Conservation (phyloP, 2,888 invertebrate genomes). For the Thelaira solivaga region DNA sequence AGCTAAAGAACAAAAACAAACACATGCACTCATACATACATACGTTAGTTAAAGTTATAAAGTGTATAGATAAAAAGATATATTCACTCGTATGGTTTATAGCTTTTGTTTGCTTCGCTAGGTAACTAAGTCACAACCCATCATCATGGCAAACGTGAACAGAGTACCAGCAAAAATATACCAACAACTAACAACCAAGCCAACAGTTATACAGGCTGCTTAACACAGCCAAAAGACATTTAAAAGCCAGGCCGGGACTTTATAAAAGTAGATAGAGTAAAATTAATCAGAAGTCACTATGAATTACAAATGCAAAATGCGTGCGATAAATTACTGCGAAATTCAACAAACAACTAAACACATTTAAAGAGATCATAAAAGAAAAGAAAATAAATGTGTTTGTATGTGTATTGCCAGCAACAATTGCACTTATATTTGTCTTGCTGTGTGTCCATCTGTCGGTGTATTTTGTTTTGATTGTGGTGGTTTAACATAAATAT, state of each 20-base stretch:
- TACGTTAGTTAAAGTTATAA: background rate
- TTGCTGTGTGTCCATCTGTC: background rate
- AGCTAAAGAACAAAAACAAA: conserved; percentile 30
- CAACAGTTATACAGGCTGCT: conserved; percentile 17
- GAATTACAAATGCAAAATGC: conserved; percentile 75
- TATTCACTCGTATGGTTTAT: conserved; percentile 18
- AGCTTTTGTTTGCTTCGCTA: conserved; percentile 31
- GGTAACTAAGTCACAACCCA: conserved; percentile 29
- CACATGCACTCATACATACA: too few relatives aligned
- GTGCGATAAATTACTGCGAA: conserved; percentile 75
- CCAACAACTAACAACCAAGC: background rate
- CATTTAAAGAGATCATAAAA: background rate
- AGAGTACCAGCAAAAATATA: conserved; percentile 5
- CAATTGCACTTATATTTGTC: too few relatives aligned
- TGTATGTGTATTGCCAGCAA: background rate
- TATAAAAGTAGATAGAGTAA: conserved; percentile 54
- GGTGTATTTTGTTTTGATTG: conserved; percentile 26
- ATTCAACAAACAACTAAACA: conserved; percentile 53
- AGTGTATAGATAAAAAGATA: background rate
- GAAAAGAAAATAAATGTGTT: background rate
- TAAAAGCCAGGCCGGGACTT: background rate
- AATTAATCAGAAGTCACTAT: conserved; percentile 73
- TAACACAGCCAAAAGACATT: conserved; percentile 35
- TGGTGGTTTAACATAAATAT: conserved; percentile 45
- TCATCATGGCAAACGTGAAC: conserved; percentile 9